Base-by-base conservation (phyloP, 2,888 invertebrate genomes). In the Branchinecta sandiegonensis region DNA sequence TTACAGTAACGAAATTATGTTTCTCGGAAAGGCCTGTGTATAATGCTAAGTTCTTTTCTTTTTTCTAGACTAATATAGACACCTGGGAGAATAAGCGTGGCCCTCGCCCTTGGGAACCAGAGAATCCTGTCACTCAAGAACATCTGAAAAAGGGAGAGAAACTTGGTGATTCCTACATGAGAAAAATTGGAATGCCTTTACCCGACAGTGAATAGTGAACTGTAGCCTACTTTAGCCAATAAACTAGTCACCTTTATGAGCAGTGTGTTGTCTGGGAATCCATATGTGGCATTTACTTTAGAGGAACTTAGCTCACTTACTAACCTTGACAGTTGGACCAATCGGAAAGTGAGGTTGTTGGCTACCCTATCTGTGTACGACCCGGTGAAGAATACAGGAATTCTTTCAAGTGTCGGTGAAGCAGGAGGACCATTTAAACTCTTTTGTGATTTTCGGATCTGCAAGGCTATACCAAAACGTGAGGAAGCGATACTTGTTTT, bases 21-120 rank as follows among this genome's bases (percentile, higher is more conserved):
- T 23, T 23, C 3, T 23, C 23, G 23, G 23, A 23, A 23, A 37
- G 37, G 37, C 5, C 37, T 37, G 6, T 6, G 37, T 37, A 68
- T 66, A 47, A 65, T 66, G 66, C 23, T 64, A 14, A 47, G 65
- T 9, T 47, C 63, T 9, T 47, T 46, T 69, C 69, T 68, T 70
- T 71, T 72, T 73, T 75, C 67, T 71, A 80, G 75, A 17, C 87
- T 56, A 87, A 93, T 76, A 84, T 89, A 72, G 86, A 90, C 72
- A 83, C 86, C 73, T 94, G 93, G 93, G 84, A 89, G 75, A 91
- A 92, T 75, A 84, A 86, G 72, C 80, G 93, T 73, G 90, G 90
- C 0, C 88, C 91, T 8, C 80, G 93, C 68, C 91, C 92, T 0
- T 92, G 91, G 91, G 92, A 93, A 75, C 82, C 84, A 72, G 74